Evolutionary conservation across 2,113 vertebrate species (phyloP), one percentile per base, ranked within the genome.

Genomic region (Trematomus loennbergii): DNA sequence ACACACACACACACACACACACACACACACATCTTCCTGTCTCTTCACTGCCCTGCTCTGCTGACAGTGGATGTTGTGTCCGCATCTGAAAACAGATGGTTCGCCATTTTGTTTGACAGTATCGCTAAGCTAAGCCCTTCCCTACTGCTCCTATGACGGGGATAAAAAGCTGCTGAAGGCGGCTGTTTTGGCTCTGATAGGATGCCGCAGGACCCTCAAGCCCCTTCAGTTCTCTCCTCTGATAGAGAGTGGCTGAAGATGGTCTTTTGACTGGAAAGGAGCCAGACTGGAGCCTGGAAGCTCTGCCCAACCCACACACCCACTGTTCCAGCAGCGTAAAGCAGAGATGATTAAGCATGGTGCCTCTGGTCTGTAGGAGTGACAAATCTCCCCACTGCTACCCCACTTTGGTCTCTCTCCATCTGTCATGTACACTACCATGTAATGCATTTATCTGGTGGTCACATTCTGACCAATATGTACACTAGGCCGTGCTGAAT

Each of bases 261-360:
- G 63, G 61, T 71, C 36, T 75, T 83, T 54, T 74, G 67, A 49
- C 65, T 87, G 82, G 83, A 88, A 50, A 5, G 15, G 10, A 67
- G 77, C 79, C 79, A 83, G 75, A 12, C 54, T 54, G 15, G 36
- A 71, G 74, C 50, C 75, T 66, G 52, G 60, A 87, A 73, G 72
- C 66, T 63, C 58, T 68, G 72, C 79, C 83, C 78, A 63, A 45
- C 73, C 20, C 72, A 57, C 85, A 75, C 83, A 68, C 75, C 83
- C 75, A 76, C 84, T 57, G 80, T 57, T 87, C 65, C 83, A 80
- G 78, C 75, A 88, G 79, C 74, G 60, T 84, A 89, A 89, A 93
- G 90, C 86, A 82, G 83, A 88, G 78, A 92, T 94, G 93, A 94
- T 94, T 88, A 91, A 93, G 72, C 55, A 33, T 86, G 84, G 75